phyloP scores from a whole-genome alignment of 2,113 vertebrate species.

The Poicephalus gulielmi region DNA sequence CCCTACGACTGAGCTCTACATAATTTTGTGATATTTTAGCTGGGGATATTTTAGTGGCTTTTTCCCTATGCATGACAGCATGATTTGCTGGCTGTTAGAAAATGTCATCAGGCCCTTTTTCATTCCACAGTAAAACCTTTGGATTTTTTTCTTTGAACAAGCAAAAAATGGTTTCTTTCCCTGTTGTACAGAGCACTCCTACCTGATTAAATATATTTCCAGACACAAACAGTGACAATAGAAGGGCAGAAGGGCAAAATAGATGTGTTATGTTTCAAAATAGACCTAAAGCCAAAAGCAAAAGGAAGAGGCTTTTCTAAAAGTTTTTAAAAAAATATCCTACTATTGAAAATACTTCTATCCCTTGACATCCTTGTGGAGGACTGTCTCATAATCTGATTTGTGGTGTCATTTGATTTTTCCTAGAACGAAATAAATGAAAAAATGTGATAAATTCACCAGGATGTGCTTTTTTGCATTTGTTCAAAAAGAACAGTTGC shows the following conservation, averaged over 20 bases:
- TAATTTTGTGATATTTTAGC: constrained; percentile 57
- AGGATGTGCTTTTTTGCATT: neutral
- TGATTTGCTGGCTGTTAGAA: constrained; percentile 54
- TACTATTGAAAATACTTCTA: neutral
- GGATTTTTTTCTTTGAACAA: neutral
- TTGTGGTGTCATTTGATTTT: neutral
- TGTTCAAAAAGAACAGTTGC: neutral
- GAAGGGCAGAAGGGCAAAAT: neutral
- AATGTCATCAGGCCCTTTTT: constrained; percentile 59
- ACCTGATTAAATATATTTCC: neutral
- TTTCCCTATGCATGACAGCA: constrained; percentile 59
- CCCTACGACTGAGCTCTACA: constrained; percentile 45
- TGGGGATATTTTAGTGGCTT: constrained; percentile 63
- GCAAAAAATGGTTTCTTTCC: neutral
- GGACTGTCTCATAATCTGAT: neutral
- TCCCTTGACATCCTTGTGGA: neutral
- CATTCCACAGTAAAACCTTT: constrained; percentile 7
- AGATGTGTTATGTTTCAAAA: neutral
- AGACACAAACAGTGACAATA: neutral
- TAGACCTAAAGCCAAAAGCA: neutral
- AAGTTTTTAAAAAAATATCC: neutral
- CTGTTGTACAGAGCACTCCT: neutral
- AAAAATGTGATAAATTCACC: neutral
- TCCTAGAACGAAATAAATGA: neutral
- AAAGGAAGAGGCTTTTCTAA: neutral